A percentile compares a stretch with the other conserved stretches of the same genome.
phyloP scores from a whole-genome alignment of 2,113 vertebrate genomes.

The Nycticebus coucang region DNA sequence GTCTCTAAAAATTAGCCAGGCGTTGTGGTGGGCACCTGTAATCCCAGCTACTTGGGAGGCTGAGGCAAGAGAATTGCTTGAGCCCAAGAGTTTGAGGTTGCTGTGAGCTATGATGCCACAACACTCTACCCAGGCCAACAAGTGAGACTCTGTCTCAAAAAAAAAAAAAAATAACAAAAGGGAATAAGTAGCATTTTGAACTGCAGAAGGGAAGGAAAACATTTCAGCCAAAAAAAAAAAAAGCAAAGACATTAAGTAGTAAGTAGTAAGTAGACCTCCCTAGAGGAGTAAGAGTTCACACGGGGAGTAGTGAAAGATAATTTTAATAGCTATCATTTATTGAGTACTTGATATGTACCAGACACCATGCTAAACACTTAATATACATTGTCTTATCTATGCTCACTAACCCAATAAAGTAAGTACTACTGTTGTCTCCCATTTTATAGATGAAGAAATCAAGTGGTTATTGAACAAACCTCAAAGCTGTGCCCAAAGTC shows the following conservation, averaged over 20 bases:
- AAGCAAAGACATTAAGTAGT: background rate
- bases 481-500: background rate
- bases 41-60: too few species aligned
- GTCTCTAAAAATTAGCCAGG: background rate
- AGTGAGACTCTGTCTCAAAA: background rate
- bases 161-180: background rate
- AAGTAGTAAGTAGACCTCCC: background rate
- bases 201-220: background rate
- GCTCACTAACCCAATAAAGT: background rate
- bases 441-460: slow-evolving; percentile 44
- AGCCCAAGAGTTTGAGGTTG: too few species aligned
- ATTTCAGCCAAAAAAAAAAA: background rate
- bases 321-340: slow-evolving; percentile 23
- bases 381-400: background rate
- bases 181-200: slow-evolving; percentile 7
- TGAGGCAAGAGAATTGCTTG: too few species aligned
- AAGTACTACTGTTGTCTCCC: background rate
- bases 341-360: background rate
- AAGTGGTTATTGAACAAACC: background rate
- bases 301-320: background rate
- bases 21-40: too few species aligned
- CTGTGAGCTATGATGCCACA: too few species aligned
- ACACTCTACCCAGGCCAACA: too few species aligned
- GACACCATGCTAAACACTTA: background rate
- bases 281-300: background rate